A percentile compares a stretch with the other conserved stretches of the same genome.
phyloP scores from a whole-genome alignment of 2,113 vertebrate genomes.

The Rhynchomys soricoides region DNA sequence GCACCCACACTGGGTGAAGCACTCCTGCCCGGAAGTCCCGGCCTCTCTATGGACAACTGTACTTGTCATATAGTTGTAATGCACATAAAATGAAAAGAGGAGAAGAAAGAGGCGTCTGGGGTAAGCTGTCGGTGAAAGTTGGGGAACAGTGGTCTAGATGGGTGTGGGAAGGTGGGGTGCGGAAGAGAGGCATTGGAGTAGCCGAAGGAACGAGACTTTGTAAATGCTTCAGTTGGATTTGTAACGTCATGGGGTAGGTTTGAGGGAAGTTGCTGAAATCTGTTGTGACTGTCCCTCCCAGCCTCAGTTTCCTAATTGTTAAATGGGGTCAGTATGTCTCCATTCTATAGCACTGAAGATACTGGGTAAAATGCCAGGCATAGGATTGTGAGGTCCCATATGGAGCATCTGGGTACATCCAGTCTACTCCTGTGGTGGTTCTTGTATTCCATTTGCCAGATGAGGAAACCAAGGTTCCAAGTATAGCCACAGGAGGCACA shows the following conservation, averaged over 20 bases:
- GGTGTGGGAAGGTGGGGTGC: background rate
- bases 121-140: no score
- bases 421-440: background rate
- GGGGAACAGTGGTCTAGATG: no score
- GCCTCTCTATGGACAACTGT: background rate
- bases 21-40: background rate
- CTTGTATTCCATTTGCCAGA: background rate
- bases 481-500: background rate
- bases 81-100: background rate
- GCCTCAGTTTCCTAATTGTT: slow-evolving; percentile 31
- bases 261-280: background rate
- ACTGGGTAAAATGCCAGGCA: background rate
- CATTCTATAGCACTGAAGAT: background rate
- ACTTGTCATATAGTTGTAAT: no score
- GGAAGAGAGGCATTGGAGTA: background rate
- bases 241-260: background rate
- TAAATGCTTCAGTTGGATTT: background rate
- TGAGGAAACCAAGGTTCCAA: background rate
- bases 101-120: background rate
- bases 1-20: background rate
- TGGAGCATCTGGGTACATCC: background rate
- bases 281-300: background rate
- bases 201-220: background rate
- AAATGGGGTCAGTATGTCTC: background rate
- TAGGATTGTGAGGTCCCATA: background rate